Evolutionary conservation across 1,140 invertebrate genomes (phyloP).

Genomic region (Euura saliciscinereae): DNA sequence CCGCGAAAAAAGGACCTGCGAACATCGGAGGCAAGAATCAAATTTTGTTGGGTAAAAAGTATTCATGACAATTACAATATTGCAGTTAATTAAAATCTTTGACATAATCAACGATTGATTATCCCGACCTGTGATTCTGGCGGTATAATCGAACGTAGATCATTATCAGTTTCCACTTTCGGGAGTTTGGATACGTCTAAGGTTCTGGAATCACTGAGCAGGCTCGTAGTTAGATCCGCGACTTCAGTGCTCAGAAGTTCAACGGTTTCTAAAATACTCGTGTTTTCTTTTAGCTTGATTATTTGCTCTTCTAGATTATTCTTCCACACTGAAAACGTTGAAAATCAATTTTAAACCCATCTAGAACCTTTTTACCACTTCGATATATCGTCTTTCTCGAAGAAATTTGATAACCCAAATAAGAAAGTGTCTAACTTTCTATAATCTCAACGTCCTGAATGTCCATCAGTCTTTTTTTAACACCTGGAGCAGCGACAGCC

Average conservation of each 20-base stretch:
- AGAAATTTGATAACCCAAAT: background rate
- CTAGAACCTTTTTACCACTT: too few species aligned
- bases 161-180: slow-evolving; percentile 27
- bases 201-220: slow-evolving; percentile 28
- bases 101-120: background rate
- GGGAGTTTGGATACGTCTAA: slow-evolving; percentile 35
- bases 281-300: slow-evolving; percentile 25
- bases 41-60: background rate
- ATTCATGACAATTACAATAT: background rate
- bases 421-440: slow-evolving; percentile 28
- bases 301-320: slow-evolving; percentile 24
- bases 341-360: too few species aligned
- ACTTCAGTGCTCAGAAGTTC: slow-evolving; percentile 26
- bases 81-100: background rate
- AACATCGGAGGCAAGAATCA: slow-evolving; percentile 14
- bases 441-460: slow-evolving; percentile 38
- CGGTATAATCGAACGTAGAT: slow-evolving; percentile 32
- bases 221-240: slow-evolving; percentile 31
- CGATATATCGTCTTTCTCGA: too few species aligned
- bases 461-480: slow-evolving; percentile 36
- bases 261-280: slow-evolving; percentile 26
- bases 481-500: slow-evolving; percentile 33
- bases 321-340: slow-evolving; percentile 42
- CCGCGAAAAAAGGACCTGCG: slow-evolving; percentile 33
- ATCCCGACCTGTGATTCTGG: slow-evolving; percentile 37